phyloP scores from a whole-genome alignment of 2,888 invertebrate species.

The Napeogenes sylphis region DNA sequence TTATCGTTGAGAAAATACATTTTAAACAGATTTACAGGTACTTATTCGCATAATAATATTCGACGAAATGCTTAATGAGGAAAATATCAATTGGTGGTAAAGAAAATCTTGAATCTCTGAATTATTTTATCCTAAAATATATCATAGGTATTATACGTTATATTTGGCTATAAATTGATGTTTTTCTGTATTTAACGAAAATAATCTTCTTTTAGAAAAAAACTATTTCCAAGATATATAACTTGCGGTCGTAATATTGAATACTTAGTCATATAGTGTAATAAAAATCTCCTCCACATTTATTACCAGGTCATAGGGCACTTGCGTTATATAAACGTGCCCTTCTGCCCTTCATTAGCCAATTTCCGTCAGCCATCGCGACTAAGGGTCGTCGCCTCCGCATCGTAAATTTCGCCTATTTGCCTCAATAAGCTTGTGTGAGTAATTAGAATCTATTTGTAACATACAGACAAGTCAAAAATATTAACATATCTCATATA shows the following conservation, averaged over 20 bases:
- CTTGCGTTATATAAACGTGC: conserved; percentile 1
- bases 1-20: not conserved
- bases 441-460: too few species aligned
- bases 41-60: not conserved
- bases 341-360: conserved; percentile 4
- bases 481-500: too few species aligned
- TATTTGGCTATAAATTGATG: too few species aligned
- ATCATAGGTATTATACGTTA: too few species aligned
- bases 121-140: not conserved
- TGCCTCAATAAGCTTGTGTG: too few species aligned
- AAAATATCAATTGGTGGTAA: not conserved
- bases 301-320: not conserved
- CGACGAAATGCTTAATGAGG: not conserved
- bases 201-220: too few species aligned
- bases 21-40: not conserved
- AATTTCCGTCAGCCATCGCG: not conserved
- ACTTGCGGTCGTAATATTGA: not conserved
- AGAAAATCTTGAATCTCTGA: not conserved
- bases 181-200: too few species aligned
- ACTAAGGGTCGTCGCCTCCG: not conserved
- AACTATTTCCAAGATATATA: too few species aligned
- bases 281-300: conserved; percentile 1
- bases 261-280: not conserved
- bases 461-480: too few species aligned
- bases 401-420: not conserved